Base-by-base conservation (phyloP, 2,888 invertebrate species). In the Agriopis marginaria region DNA sequence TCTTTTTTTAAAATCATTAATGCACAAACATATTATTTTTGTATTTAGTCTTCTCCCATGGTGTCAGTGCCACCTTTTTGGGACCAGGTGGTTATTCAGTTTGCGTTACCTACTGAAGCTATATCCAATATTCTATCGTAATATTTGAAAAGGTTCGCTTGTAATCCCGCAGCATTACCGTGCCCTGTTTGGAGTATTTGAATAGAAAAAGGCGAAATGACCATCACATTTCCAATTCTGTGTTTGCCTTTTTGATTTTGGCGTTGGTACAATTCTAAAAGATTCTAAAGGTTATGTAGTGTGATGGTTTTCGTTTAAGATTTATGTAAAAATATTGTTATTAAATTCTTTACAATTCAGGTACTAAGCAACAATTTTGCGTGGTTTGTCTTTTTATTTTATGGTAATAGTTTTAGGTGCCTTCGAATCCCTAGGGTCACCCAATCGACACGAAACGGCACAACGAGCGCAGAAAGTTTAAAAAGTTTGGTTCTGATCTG, bases 201-300 rank as follows among this genome's bases (percentile, higher is more conserved):
- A 61, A 61, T 51, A 42, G 42, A 50, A 61, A 50, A 6, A 50
- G 40, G 61, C 39, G 8, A 42, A n/a, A 61, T 17, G 61, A 11
- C 49, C 10, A 39, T 39, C 39, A 12, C 32, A 32, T 49, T 60
- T 50, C 17, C 61, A 39, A 44, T 59, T 50, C 40, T 49, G 17
- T 11, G 7, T 50, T 61, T 50, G 50, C 50, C 50, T 61, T 61
- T 50, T 42, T 11, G 45, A 51, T 61, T 61, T 61, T 9, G 39
- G 8, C 7, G 49, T 11, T 3, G 6, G 17, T 40, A 55, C 3
- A n/a, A n/a, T 9, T n/a, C 9, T 32, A 32, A 32, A 32, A 5
- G 32, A 23, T 23, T 23, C 17, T 23, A 23, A 23, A 23, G 17
- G 17, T 14, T 49, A 49, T 4, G 8, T 14, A 50, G 2, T 14